Evolutionary conservation across 2,113 vertebrate genomes (phyloP), one percentile per base, ranked within the genome.

Genomic region (Oenanthe melanoleuca): DNA sequence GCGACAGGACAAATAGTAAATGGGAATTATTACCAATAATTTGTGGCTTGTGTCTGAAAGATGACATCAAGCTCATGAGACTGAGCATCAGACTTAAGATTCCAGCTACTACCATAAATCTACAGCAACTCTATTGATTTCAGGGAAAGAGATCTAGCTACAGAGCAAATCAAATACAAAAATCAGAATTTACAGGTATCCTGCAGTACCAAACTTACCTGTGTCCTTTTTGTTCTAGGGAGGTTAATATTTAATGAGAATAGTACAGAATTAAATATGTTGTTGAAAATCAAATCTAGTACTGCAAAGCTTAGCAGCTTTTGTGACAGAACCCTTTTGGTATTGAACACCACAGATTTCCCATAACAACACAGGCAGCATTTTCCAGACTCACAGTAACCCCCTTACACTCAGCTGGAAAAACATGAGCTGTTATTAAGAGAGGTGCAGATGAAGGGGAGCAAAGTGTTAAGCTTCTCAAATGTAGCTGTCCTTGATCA

Each of bases 391-490:
- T 75, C 61, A 75, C 73, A 87, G 50, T 3, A 81, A 72, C 40
- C 60, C 91, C 72, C 44, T 94, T 38, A n/a, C 60, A 90, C 31
- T 80, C 79, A 45, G 75, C 49, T 80, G 79, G 61, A 75, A 93
- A 95, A 86, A 83, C 34, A 83, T 6, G 9, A 93, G 86, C 60
- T 93, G 67, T 90, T 92, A 87, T 56, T 78, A 80, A 74, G 75
- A 97, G 65, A 95, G 75, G 80, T 94, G 86, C 86, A 95, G 85
- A 74, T 74, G 69, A 78, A 95, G 93, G 56, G 87, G 56, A 94
- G 88, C 82, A 95, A 95, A 92, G 67, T 63, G 52, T 77, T 82
- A 97, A 91, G 72, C 92, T 89, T 95, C 85, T 91, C 66, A 94
- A 95, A 85, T 40, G 82, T 49, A 86, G 92, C 65, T 93, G 88